Percentiles rank a stretch among this genome's conserved stretches.
Evolutionary conservation across 2,888 invertebrate genomes (phyloP).

Genomic region (Drosophila monieri): DNA sequence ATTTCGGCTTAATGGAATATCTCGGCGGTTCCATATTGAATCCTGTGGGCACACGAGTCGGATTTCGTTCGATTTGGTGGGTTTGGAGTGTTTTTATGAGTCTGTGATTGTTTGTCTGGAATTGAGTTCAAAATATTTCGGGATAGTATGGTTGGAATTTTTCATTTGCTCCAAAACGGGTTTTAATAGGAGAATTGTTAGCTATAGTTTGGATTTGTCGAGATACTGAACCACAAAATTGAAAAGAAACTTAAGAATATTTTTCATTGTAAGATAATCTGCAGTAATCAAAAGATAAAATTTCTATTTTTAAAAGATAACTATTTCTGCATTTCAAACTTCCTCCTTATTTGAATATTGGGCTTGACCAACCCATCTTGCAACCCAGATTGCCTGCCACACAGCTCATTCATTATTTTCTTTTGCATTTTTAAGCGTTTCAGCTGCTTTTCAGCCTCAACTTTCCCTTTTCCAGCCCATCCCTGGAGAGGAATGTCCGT

Average conservation of each 20-base stretch:
- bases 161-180: not conserved
- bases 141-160: not conserved
- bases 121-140: not conserved
- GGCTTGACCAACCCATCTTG: constrained; percentile 4
- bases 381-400: constrained; percentile 4
- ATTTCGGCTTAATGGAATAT: constrained; percentile 36
- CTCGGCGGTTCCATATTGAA: constrained; percentile 6
- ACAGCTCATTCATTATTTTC: constrained; percentile 25
- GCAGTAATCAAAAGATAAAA: too few species aligned
- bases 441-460: constrained; percentile 13
- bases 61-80: not conserved
- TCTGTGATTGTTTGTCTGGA: constrained; percentile 1
- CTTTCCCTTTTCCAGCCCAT: not conserved
- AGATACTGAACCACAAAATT: too few species aligned
- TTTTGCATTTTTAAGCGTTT: constrained; percentile 28
- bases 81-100: not conserved
- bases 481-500: constrained; percentile 20
- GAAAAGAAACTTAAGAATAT: too few species aligned
- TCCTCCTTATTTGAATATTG: constrained; percentile 12
- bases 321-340: constrained; percentile 8
- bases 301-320: not conserved
- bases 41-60: constrained; percentile 9
- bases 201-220: too few species aligned
- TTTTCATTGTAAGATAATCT: too few species aligned
- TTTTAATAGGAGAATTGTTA: not conserved